phyloP scores from a whole-genome alignment of 2,797 vertebrate species.

The Danio jaintianensis region DNA sequence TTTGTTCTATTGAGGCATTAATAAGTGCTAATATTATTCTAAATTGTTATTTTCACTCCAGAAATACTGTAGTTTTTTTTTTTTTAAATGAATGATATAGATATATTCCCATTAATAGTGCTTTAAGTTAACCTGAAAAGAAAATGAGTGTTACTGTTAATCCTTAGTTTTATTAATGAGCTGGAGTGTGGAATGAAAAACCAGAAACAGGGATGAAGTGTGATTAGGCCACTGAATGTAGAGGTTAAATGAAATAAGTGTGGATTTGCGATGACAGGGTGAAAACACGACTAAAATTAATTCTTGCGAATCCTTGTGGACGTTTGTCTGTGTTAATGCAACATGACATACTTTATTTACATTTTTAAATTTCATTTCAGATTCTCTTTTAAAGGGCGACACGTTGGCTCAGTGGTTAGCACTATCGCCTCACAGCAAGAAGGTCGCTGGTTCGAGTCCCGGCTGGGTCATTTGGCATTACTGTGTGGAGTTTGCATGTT shows the following conservation, averaged over 20 bases:
- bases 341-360: too few species aligned
- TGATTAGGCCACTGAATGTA: constrained; percentile 9
- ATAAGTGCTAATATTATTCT: background rate
- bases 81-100: background rate
- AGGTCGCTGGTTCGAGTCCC: too few species aligned
- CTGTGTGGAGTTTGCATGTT: too few species aligned
- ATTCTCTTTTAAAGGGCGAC: too few species aligned
- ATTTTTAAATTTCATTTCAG: too few species aligned
- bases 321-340: too few species aligned
- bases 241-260: constrained; percentile 22
- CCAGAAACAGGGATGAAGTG: background rate
- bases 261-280: constrained; percentile 3
- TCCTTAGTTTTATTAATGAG: background rate
- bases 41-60: background rate
- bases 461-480: too few species aligned
- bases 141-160: background rate
- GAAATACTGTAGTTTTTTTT: background rate
- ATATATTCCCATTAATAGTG: background rate
- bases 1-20: background rate
- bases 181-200: background rate
- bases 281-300: background rate
- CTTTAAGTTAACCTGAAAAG: background rate
- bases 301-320: too few species aligned
- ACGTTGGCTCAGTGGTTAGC: too few species aligned
- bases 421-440: too few species aligned